Base-by-base conservation (phyloP, 2,888 invertebrate genomes). In the Neelides folsomi region DNA sequence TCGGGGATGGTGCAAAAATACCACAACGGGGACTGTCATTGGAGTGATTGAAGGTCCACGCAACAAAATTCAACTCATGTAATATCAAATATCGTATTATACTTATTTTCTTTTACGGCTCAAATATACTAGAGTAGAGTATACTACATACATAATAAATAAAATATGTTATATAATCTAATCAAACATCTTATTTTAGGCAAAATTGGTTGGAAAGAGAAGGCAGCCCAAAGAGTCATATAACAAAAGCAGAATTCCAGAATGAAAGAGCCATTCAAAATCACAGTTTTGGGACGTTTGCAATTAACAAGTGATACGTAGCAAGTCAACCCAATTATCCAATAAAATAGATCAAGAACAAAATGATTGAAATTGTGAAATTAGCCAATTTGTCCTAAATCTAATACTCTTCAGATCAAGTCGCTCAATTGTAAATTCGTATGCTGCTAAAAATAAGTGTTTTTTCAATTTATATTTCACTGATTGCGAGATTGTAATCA, bases 1-100 rank as follows among this genome's bases (percentile, higher is more conserved):
- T 2, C 75, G 72, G 55, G 85, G 84, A 10, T 84, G 83, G 81
- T 83, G 83, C 66, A 79, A 76, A 75, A 84, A 84, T 66, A 83
- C 83, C 0, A 65, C 72, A 1, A 66, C 73, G 35, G 81, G 79
- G 6, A 82, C 83, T 0, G 84, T 85, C 0, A 70, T 77, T 16
- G 84, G 84, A 1, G 75, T 76, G 51, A 66, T 83, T 61, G 77
- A 83, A 69, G 83, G 83, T n/a, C 72, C 76, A 1, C 58, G 69
- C 27, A 69, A 72, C 0, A 76, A 77, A 69, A 68, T 83, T 44
- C 72, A 76, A 34, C 68, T 75, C 62, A 83, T 83, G 83, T 68
- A 56, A 60, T 63, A 15, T 46, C 44, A 34, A 5, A 3, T n/a
- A 35, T 36, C 15, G 15, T 20, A 16, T 49, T 35, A 16, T 16